phyloP scores from a whole-genome alignment of 2,888 invertebrate genomes.

The Podotricha telesiphe region DNA sequence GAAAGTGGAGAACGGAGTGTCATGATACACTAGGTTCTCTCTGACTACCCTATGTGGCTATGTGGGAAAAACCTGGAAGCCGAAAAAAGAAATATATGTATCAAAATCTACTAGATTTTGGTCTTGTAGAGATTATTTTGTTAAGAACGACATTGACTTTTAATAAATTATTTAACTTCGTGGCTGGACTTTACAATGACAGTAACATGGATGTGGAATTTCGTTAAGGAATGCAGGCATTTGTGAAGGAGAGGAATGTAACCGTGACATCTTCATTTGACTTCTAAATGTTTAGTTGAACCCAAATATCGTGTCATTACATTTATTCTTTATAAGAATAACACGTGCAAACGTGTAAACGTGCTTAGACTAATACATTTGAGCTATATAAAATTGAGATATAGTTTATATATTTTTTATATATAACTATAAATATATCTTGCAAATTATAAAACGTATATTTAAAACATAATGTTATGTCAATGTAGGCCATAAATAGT shows the following conservation, averaged over 20 bases:
- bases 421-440: neutral
- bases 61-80: no score
- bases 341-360: no score
- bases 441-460: neutral
- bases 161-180: slow-evolving; percentile 69
- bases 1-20: no score
- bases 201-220: slow-evolving; percentile 57
- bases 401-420: slow-evolving; percentile 12
- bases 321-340: slow-evolving; percentile 4
- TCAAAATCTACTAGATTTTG: no score
- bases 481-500: slow-evolving; percentile 32
- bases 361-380: slow-evolving; percentile 33
- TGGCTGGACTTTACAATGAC: slow-evolving; percentile 49
- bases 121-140: neutral
- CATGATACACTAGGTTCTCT: no score
- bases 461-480: slow-evolving; percentile 19
- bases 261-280: slow-evolving; percentile 75
- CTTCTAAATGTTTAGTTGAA: slow-evolving; percentile 41
- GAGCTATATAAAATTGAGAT: no score
- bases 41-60: no score
- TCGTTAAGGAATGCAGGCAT: slow-evolving; percentile 69
- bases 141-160: slow-evolving; percentile 52
- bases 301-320: slow-evolving; percentile 16
- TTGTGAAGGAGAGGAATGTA: slow-evolving; percentile 68
- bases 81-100: no score